Base-by-base conservation (phyloP, 1,140 invertebrate species). In the Aradophagus sp. region DNA sequence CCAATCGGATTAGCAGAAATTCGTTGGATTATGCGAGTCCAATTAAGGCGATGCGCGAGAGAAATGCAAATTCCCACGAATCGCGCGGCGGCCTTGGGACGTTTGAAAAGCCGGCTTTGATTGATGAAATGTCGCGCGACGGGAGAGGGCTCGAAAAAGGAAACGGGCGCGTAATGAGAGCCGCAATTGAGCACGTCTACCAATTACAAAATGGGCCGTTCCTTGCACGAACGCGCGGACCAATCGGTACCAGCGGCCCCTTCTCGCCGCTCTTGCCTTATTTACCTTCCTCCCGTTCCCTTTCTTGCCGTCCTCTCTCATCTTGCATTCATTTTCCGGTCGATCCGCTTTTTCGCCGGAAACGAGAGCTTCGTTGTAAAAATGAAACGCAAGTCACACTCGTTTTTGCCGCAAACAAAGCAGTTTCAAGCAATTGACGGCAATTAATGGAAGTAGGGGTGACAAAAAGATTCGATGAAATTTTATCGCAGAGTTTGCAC, bases 151-250 rank as follows among this genome's bases (percentile, higher is more conserved):
- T 56, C 63, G 75, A 48, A 78, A 80, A 79, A 78, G 77, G 70
- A 74, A 74, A 78, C 77, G 77, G 69, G 75, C 79, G 75, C 78
- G 78, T 81, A 83, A 83, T 81, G 79, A 81, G 78, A 80, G 75
- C 74, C 73, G 77, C 79, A 83, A 83, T 83, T 83, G 81, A 81
- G 80, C 75, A 39, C 44, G 77, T 76, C 79, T 77, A 77, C 80
- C 80, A 83, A 83, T 83, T 83, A 83, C 76, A 79, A 80, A 70
- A 78, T 76, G 73, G 78, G 75, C 76, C 44, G 75, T 69, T 66
- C 77, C 71, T 56, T 42, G 66, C 69, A 74, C 75, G 73, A 78
- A 78, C 67, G 58, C 69, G 73, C 75, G 76, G 73, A 80, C 80
- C 80, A 82, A 82, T 82, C 78, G 74, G 74, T 79, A 77, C 45